A percentile compares a stretch with the other conserved stretches of the same genome.
These are phyloP conservation scores for Aspidoscelis tigris DNA, from an alignment of 2,113 vertebrate species.

Conservation along the genomic window DNA sequence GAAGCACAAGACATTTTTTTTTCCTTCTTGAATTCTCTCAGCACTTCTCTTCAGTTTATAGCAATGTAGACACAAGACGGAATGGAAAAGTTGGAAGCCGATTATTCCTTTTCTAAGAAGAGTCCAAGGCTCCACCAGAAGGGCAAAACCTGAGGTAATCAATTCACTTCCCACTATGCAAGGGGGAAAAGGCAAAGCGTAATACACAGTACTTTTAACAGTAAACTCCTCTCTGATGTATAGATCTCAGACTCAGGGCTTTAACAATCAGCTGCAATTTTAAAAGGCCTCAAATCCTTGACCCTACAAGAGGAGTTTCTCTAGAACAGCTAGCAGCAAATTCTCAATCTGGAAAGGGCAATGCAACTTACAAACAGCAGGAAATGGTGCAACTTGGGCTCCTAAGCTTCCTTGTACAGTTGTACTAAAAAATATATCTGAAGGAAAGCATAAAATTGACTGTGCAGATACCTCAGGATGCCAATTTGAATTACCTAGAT, in stretches of 20 bases:
- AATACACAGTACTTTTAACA: slow-evolving; percentile 44
- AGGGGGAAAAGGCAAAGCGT: slow-evolving; percentile 26
- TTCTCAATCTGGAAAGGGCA: slow-evolving; percentile 1
- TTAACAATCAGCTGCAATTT: slow-evolving; percentile 56
- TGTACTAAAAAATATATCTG: not conserved
- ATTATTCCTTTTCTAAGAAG: slow-evolving; percentile 35
- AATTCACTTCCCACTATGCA: slow-evolving; percentile 48
- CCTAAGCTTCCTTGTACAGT: not conserved
- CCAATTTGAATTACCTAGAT: not conserved
- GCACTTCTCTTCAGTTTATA: not conserved
- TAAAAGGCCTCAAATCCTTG: slow-evolving; percentile 46
- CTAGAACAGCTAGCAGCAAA: slow-evolving; percentile 23
- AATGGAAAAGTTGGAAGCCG: slow-evolving; percentile 40
- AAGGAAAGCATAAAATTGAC: not conserved
- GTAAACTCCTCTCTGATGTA: slow-evolving; percentile 48
- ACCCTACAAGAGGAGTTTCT: slow-evolving; percentile 31
- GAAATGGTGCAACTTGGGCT: not conserved
- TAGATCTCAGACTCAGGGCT: slow-evolving; percentile 31
- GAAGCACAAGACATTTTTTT: slow-evolving; percentile 49
- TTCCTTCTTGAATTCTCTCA: slow-evolving; percentile 42
- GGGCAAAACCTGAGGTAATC: slow-evolving; percentile 52
- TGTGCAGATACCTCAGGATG: not conserved
- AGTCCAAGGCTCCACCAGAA: slow-evolving; percentile 51
- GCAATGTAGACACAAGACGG: slow-evolving; percentile 31
- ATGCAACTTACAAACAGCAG: not conserved